phyloP scores from a whole-genome alignment of 2,888 invertebrate genomes.

The Achlya flavicornis region DNA sequence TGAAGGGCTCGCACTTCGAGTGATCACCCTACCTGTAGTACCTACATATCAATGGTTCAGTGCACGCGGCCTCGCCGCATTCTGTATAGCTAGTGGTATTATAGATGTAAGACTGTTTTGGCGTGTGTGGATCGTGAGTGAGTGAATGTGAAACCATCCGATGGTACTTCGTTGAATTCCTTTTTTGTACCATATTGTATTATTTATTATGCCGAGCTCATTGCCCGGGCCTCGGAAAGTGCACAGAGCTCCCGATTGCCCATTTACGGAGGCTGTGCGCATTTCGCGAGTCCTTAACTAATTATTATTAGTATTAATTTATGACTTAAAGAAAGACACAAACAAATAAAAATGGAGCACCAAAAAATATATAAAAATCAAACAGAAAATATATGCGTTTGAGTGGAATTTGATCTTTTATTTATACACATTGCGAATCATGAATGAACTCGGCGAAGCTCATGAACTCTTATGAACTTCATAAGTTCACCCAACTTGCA shows the following conservation, averaged over 20 bases:
- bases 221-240: constrained; percentile 75
- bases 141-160: constrained; percentile 73
- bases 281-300: constrained; percentile 69
- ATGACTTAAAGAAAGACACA: constrained; percentile 78
- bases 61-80: constrained; percentile 72
- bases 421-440: constrained; percentile 32
- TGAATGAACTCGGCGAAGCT: too few relatives aligned
- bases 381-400: constrained; percentile 81
- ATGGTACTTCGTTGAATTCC: constrained; percentile 77
- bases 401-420: constrained; percentile 68
- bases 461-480: too few relatives aligned
- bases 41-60: constrained; percentile 63
- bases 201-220: constrained; percentile 83
- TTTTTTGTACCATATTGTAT: constrained; percentile 77
- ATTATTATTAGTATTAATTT: constrained; percentile 78
- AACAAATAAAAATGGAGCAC: constrained; percentile 80
- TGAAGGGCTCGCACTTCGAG: constrained; percentile 87
- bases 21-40: constrained; percentile 60
- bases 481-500: too few relatives aligned
- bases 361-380: constrained; percentile 75
- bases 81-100: constrained; percentile 83
- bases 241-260: constrained; percentile 75
- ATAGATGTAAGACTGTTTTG: constrained; percentile 76
- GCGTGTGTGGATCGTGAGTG: constrained; percentile 72
- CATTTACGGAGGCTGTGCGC: constrained; percentile 74